These are phyloP conservation scores for Simalia tracyae DNA, from an alignment of 2,797 vertebrate genomes.

Conservation along the genomic window DNA sequence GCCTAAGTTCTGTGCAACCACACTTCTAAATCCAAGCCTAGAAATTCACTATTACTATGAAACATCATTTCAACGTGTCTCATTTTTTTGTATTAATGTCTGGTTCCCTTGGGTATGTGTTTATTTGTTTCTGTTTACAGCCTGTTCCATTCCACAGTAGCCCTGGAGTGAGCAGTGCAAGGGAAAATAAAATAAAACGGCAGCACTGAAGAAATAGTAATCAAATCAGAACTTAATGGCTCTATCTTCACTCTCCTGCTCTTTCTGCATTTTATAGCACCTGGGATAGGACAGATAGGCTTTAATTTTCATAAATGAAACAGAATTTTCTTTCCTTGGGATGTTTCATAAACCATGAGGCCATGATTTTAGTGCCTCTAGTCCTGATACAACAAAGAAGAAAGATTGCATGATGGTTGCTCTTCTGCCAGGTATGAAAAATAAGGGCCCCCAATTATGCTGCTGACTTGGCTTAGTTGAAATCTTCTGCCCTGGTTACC, in stretches of 20 bases:
- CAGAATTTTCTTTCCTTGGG: background rate
- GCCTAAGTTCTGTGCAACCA: background rate
- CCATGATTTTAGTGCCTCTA: background rate
- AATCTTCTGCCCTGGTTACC: background rate
- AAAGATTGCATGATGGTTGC: background rate
- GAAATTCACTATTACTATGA: background rate
- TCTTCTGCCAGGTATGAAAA: background rate
- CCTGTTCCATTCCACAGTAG: background rate
- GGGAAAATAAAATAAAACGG: background rate
- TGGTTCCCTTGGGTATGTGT: background rate
- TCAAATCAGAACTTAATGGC: background rate
- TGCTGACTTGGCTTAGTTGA: background rate
- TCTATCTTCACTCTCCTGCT: background rate
- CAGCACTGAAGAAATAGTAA: background rate
- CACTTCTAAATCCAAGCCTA: background rate
- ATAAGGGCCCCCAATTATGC: background rate
- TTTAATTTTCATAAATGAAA: background rate
- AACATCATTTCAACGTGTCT: background rate
- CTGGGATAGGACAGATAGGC: background rate
- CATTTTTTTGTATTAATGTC: background rate
- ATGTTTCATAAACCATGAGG: background rate
- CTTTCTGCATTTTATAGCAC: background rate
- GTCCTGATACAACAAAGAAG: background rate
- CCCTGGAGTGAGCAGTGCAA: background rate
- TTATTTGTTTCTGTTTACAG: background rate